Conservation (phyloP, 2,797 vertebrate genomes). For the Scleropages formosus region DNA sequence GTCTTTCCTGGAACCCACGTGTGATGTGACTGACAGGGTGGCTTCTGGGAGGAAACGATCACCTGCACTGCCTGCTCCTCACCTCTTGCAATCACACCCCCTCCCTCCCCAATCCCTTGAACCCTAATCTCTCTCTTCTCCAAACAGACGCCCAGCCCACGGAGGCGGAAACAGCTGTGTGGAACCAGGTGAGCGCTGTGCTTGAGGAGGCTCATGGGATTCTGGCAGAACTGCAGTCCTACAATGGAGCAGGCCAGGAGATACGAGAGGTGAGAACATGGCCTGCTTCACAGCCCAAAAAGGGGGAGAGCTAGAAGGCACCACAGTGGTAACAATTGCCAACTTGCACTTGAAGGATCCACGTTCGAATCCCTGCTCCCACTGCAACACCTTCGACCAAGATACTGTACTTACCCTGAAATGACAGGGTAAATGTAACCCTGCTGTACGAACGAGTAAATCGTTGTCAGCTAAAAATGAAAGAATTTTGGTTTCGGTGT, state of each 20-base stretch:
- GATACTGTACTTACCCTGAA: no score
- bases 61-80: constrained; percentile 24
- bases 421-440: no score
- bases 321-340: no score
- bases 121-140: not conserved
- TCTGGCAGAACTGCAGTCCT: constrained; percentile 86
- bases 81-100: constrained; percentile 38
- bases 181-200: constrained; percentile 91
- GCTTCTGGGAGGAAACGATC: constrained; percentile 2
- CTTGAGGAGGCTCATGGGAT: constrained; percentile 87
- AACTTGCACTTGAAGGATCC: no score
- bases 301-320: no score
- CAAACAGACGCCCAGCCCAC: constrained; percentile 85
- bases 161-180: constrained; percentile 88
- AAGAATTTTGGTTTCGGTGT: no score
- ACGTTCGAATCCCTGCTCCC: no score
- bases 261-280: constrained; percentile 82
- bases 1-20: not conserved
- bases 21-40: constrained; percentile 27
- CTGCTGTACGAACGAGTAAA: no score
- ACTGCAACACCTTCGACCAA: no score
- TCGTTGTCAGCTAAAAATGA: no score
- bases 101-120: not conserved
- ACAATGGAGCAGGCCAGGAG: constrained; percentile 87
- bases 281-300: no score